Conservation (phyloP, 2,888 invertebrate species). For the Pasiphila rectangulata region DNA sequence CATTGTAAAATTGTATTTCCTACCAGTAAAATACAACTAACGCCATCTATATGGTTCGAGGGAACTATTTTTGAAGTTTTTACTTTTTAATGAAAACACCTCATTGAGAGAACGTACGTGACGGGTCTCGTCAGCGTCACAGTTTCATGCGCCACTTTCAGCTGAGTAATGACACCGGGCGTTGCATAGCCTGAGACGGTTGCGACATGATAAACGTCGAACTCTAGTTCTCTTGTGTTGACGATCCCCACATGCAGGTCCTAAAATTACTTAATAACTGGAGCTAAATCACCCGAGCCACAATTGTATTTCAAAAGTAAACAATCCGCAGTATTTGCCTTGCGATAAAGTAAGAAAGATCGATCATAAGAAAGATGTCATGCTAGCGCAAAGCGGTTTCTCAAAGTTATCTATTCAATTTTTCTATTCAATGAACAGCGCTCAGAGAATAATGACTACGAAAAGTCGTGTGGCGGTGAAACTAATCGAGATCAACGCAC, state of each 20-base stretch:
- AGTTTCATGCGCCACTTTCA: constrained; percentile 67
- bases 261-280: background rate
- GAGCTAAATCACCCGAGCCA: background rate
- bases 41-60: no score
- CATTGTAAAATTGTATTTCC: no score
- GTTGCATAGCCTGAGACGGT: constrained; percentile 37
- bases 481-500: constrained; percentile 63
- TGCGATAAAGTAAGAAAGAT: constrained; percentile 2
- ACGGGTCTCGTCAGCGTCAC: constrained; percentile 61
- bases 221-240: background rate
- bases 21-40: no score
- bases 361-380: background rate
- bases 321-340: background rate
- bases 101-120: constrained; percentile 57
- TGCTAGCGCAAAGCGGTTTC: constrained; percentile 10
- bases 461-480: constrained; percentile 53
- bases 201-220: constrained; percentile 46
- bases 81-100: no score
- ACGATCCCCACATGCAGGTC: constrained; percentile 1
- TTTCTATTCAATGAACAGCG: constrained; percentile 23
- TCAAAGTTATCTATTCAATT: constrained; percentile 16
- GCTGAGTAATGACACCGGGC: constrained; percentile 56
- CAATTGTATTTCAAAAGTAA: background rate
- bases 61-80: no score
- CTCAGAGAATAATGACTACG: constrained; percentile 24